A percentile compares a stretch with the other conserved stretches of the same genome.
phyloP scores from a whole-genome alignment of 2,113 vertebrate species.

The Lipophrys pholis region DNA sequence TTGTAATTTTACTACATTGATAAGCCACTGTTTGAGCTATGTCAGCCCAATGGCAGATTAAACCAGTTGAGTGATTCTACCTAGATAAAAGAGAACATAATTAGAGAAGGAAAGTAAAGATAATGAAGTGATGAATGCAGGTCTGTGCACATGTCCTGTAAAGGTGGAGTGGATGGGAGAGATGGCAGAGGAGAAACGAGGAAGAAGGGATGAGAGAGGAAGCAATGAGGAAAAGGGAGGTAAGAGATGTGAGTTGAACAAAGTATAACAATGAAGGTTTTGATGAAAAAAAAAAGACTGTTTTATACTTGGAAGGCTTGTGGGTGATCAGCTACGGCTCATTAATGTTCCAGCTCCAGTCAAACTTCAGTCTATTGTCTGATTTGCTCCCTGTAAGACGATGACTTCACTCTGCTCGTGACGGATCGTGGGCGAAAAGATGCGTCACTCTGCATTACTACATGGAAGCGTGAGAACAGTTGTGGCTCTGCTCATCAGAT shows the following conservation, averaged over 20 bases:
- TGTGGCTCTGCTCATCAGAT: background rate
- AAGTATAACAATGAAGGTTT: slow-evolving; percentile 11
- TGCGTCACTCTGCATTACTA: too few species aligned
- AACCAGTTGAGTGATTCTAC: slow-evolving; percentile 50
- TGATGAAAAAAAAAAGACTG: slow-evolving; percentile 17
- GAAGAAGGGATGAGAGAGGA: background rate
- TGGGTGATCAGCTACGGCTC: background rate
- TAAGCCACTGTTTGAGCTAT: slow-evolving; percentile 54
- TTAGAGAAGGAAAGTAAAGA: slow-evolving; percentile 63
- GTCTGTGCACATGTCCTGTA: slow-evolving; percentile 49
- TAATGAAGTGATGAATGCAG: slow-evolving; percentile 64
- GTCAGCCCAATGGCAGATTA: slow-evolving; percentile 40
- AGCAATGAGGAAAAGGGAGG: background rate
- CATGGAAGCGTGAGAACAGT: too few species aligned
- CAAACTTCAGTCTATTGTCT: too few species aligned
- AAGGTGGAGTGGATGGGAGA: slow-evolving; percentile 23
- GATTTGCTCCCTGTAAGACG: too few species aligned
- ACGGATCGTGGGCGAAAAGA: too few species aligned
- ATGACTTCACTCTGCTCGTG: too few species aligned
- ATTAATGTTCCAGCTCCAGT: too few species aligned
- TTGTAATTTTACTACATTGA: slow-evolving; percentile 39
- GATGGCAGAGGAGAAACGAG: slow-evolving; percentile 18
- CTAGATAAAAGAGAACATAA: slow-evolving; percentile 62
- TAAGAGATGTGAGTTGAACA: slow-evolving; percentile 3
- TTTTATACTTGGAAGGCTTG: slow-evolving; percentile 34